These are phyloP conservation scores for Timandra comae DNA, from an alignment of 2,888 invertebrate genomes.

Conservation along the genomic window DNA sequence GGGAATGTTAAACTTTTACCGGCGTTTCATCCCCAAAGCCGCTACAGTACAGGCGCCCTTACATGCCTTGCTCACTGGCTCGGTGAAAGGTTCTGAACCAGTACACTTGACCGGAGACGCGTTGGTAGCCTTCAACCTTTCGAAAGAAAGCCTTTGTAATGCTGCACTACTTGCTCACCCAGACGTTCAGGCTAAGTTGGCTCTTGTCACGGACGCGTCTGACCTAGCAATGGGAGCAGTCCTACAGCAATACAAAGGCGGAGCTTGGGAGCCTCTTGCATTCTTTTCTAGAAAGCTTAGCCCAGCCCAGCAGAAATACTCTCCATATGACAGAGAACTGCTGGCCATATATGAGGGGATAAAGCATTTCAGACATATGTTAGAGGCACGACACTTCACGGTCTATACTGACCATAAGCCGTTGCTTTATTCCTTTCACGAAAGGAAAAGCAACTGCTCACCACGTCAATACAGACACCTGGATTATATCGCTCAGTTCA, in stretches of 20 bases:
- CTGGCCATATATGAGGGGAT: slow-evolving; percentile 40
- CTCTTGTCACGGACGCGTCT: slow-evolving; percentile 40
- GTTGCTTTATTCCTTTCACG: slow-evolving; percentile 35
- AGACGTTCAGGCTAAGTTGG: slow-evolving; percentile 24
- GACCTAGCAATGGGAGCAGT: slow-evolving; percentile 40
- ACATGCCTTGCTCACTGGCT: slow-evolving; percentile 1
- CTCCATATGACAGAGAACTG: slow-evolving; percentile 42
- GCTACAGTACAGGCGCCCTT: slow-evolving; percentile 16
- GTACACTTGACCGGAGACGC: slow-evolving; percentile 17
- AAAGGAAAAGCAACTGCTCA: slow-evolving; percentile 27
- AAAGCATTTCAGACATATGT: slow-evolving; percentile 35
- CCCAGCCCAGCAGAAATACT: slow-evolving; percentile 31
- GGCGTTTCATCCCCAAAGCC: slow-evolving; percentile 18
- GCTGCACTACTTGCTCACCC: slow-evolving; percentile 38
- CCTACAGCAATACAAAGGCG: slow-evolving; percentile 32
- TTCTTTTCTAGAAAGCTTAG: slow-evolving; percentile 40
- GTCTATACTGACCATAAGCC: slow-evolving; percentile 29
- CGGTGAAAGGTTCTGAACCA: slow-evolving; percentile 30
- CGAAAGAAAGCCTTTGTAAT: slow-evolving; percentile 26
- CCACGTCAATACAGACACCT: slow-evolving; percentile 39
- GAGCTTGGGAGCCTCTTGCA: slow-evolving; percentile 34
- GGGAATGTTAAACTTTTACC: slow-evolving; percentile 19
- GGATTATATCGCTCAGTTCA: slow-evolving; percentile 37
- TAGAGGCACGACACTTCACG: slow-evolving; percentile 27
- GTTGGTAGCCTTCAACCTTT: slow-evolving; percentile 21